phyloP scores from a whole-genome alignment of 2,113 vertebrate genomes.

The Patagioenas fasciata region DNA sequence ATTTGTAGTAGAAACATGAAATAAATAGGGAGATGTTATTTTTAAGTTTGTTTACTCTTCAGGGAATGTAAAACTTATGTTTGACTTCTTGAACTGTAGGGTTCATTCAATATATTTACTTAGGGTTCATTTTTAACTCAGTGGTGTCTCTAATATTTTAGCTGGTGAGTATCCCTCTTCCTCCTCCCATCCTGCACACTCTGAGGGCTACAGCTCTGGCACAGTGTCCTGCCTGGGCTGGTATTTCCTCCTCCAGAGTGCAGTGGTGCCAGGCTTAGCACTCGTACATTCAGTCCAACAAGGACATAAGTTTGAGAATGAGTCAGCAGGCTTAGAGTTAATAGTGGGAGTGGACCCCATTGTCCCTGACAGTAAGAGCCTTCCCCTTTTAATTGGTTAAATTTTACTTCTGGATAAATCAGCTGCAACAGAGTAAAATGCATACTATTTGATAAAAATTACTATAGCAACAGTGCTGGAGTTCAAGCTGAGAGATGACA shows the following conservation, averaged over 20 bases:
- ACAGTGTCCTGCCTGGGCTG: background rate
- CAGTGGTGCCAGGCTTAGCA: background rate
- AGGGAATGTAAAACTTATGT: background rate
- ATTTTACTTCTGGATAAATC: background rate
- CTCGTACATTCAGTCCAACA: background rate
- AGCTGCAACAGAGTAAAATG: background rate
- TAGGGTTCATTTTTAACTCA: background rate
- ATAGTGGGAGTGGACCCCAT: rapidly evolving
- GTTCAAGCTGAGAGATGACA: background rate
- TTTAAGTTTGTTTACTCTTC: background rate
- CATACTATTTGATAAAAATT: background rate
- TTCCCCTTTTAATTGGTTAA: background rate
- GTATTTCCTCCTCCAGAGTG: background rate
- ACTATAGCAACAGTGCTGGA: background rate
- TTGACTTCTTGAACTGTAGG: background rate
- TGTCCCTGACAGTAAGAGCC: background rate
- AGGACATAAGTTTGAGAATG: background rate
- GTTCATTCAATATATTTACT: background rate
- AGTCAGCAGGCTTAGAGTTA: background rate
- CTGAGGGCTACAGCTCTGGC: background rate
- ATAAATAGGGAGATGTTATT: background rate
- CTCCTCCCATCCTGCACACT: background rate
- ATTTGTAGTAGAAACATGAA: background rate
- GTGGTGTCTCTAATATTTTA: background rate
- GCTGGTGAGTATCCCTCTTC: background rate